These are phyloP conservation scores for Drosophila lini DNA, from an alignment of 1,140 invertebrate species.

Conservation along the genomic window DNA sequence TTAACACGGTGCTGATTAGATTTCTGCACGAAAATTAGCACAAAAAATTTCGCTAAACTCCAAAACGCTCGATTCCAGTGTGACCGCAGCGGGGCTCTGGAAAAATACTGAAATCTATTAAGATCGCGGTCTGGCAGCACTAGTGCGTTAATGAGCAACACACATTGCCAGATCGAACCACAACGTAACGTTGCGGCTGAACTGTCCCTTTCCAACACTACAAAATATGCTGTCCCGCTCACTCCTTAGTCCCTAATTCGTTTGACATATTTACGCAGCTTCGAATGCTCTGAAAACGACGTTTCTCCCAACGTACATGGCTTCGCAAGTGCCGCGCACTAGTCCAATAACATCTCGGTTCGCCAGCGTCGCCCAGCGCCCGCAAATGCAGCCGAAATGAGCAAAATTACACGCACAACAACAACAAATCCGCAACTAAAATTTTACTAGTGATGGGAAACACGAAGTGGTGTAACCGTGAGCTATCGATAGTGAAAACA, in stretches of 20 bases:
- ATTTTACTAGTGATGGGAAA: background rate
- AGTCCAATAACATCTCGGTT: conserved; percentile 42
- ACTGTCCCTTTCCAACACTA: conserved; percentile 28
- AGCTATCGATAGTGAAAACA: too few species aligned
- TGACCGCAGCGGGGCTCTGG: conserved; percentile 9
- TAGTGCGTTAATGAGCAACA: too few species aligned
- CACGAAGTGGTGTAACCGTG: background rate
- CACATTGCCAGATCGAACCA: conserved; percentile 1
- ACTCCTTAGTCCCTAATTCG: conserved; percentile 33
- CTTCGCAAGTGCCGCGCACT: conserved; percentile 29
- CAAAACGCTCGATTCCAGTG: conserved; percentile 39
- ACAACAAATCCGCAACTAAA: conserved; percentile 21
- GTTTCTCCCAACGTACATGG: conserved; percentile 53
- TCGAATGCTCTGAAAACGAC: conserved; percentile 15
- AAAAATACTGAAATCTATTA: conserved; percentile 8
- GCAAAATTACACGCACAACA: conserved; percentile 45
- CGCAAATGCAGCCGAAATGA: conserved; percentile 46
- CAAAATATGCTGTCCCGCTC: conserved; percentile 40
- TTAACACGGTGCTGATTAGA: conserved; percentile 46
- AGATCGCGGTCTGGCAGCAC: background rate
- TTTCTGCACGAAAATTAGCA: conserved; percentile 43
- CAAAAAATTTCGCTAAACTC: conserved; percentile 22
- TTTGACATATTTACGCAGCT: conserved; percentile 30
- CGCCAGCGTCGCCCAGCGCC: conserved; percentile 22
- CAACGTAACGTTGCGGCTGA: background rate